These are phyloP conservation scores for Panagrolaimus sp. DNA, from an alignment of 1,140 invertebrate genomes.

Conservation along the genomic window DNA sequence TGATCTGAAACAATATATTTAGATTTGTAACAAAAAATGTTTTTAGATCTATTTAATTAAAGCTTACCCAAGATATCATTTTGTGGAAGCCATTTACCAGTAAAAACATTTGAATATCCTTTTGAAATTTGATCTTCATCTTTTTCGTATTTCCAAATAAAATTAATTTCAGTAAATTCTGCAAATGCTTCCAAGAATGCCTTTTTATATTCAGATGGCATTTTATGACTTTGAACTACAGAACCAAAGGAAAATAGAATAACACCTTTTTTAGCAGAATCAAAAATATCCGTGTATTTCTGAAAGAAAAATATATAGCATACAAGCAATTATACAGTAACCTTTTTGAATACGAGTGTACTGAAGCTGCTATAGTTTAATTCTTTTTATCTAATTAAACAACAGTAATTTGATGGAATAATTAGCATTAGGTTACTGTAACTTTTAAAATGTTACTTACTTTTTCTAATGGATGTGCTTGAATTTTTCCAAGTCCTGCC, in stretches of 20 bases:
- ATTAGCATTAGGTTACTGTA: too few relatives aligned
- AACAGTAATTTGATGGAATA: neutral
- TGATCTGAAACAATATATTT: too few relatives aligned
- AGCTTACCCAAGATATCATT: constrained; percentile 17
- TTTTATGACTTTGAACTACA: constrained; percentile 28
- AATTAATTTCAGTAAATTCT: constrained; percentile 38
- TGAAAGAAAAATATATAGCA: constrained; percentile 9
- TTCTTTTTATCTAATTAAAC: neutral
- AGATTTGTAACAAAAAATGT: too few relatives aligned
- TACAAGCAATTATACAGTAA: too few relatives aligned
- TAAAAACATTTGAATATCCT: constrained; percentile 29
- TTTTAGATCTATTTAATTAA: too few relatives aligned
- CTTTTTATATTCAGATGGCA: constrained; percentile 33
- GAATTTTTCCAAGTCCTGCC: neutral
- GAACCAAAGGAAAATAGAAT: constrained; percentile 44
- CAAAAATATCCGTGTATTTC: constrained; percentile 10
- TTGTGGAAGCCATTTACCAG: constrained; percentile 40
- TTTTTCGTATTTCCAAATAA: constrained; percentile 48
- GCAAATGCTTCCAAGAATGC: constrained; percentile 27
- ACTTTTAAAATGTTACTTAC: too few relatives aligned
- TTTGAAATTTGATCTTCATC: constrained; percentile 27
- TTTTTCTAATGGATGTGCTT: neutral
- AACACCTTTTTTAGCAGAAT: constrained; percentile 4
- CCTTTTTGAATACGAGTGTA: too few relatives aligned
- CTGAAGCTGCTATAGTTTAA: neutral